Conservation (phyloP, 2,113 vertebrate species). For the Gasterosteus aculeatus region DNA sequence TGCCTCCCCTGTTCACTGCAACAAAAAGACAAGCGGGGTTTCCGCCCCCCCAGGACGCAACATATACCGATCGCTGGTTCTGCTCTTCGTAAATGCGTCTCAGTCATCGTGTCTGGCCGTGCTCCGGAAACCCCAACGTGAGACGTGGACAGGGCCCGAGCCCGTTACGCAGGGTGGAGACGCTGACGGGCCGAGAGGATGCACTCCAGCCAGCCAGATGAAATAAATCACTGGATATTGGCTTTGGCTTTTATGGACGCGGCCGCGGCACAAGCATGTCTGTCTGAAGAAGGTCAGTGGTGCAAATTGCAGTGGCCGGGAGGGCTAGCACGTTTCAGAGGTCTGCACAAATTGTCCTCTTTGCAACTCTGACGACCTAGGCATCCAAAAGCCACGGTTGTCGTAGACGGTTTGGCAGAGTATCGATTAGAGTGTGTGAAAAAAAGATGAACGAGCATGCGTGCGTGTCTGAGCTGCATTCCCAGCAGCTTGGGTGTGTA, state of each 20-base stretch:
- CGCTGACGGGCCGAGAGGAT: slow-evolving; percentile 34
- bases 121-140: slow-evolving; percentile 10
- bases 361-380: slow-evolving; percentile 32
- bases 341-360: slow-evolving; percentile 45
- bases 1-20: slow-evolving; percentile 36
- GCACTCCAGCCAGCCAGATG: slow-evolving; percentile 61
- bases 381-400: slow-evolving; percentile 52
- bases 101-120: slow-evolving; percentile 28
- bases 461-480: slow-evolving; percentile 30
- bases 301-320: slow-evolving; percentile 37
- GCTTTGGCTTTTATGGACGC: slow-evolving; percentile 53
- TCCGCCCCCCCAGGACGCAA: slow-evolving; percentile 1
- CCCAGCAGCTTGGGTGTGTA: slow-evolving; percentile 28
- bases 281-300: slow-evolving; percentile 69
- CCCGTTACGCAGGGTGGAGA: no score
- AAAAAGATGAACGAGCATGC: slow-evolving; percentile 21
- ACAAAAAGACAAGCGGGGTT: slow-evolving; percentile 25
- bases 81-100: slow-evolving; percentile 17
- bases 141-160: background rate
- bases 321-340: slow-evolving; percentile 38
- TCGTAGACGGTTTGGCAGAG: background rate
- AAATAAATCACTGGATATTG: slow-evolving; percentile 70
- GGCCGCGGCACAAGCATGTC: slow-evolving; percentile 30
- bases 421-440: slow-evolving; percentile 18
- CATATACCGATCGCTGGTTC: slow-evolving; percentile 16